These are phyloP conservation scores for Butorides virescens DNA, from an alignment of 2,113 vertebrate genomes.

Conservation along the genomic window DNA sequence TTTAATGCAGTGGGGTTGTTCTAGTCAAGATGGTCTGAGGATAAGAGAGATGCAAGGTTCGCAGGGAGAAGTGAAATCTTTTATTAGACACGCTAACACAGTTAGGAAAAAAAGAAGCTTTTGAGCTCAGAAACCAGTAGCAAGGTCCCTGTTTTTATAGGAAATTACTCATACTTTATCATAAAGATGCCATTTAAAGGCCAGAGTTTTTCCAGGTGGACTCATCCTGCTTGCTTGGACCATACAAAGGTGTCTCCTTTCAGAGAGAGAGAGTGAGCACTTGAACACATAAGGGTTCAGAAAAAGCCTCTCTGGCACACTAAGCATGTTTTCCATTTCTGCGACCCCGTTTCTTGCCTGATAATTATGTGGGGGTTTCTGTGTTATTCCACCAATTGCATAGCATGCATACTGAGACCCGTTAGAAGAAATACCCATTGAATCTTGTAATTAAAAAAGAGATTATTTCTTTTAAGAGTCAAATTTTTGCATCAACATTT, in stretches of 20 bases:
- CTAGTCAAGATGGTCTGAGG: background rate
- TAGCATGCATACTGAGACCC: background rate
- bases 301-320: background rate
- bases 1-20: slow-evolving; percentile 3
- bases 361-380: background rate
- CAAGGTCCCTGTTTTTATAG: background rate
- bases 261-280: background rate
- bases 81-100: background rate
- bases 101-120: background rate
- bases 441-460: background rate
- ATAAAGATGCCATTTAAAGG: background rate
- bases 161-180: background rate
- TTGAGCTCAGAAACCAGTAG: background rate
- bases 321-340: background rate
- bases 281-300: background rate
- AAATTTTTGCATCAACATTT: background rate
- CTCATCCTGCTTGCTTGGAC: background rate
- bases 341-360: background rate
- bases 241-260: background rate
- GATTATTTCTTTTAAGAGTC: background rate
- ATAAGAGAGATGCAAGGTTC: background rate
- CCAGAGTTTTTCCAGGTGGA: background rate
- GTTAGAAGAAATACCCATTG: background rate
- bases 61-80: background rate
- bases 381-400: background rate